phyloP scores from a whole-genome alignment of 2,113 vertebrate species.

The Pholis gunnellus region DNA sequence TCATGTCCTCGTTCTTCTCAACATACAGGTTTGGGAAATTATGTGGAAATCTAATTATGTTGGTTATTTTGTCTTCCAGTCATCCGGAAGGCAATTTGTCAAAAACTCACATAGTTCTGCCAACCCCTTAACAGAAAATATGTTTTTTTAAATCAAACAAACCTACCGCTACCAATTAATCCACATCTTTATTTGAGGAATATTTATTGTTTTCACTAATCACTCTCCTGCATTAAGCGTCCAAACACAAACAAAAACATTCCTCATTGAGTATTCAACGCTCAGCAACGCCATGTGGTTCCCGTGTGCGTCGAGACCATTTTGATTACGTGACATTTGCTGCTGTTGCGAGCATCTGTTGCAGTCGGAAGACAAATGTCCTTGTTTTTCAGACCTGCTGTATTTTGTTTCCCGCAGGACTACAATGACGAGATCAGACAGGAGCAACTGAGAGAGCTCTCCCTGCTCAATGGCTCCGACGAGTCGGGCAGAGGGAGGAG shows the following conservation, averaged over 20 bases:
- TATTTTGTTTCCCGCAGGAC: constrained; percentile 85
- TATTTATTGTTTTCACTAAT: constrained; percentile 28
- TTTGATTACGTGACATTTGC: constrained; percentile 65
- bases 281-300: constrained; percentile 40
- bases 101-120: neutral
- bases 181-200: neutral
- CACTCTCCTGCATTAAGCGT: constrained; percentile 6
- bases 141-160: neutral
- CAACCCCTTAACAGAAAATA: neutral
- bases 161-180: neutral
- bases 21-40: constrained; percentile 9
- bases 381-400: constrained; percentile 45
- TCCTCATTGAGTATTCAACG: constrained; percentile 49
- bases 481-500: constrained; percentile 91
- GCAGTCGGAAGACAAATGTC: constrained; percentile 62
- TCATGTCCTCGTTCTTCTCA: neutral
- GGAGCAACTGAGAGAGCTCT: constrained; percentile 96
- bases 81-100: neutral
- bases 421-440: constrained; percentile 99
- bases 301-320: constrained; percentile 51
- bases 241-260: constrained; percentile 9
- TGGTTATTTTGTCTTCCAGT: constrained; percentile 7
- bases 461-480: constrained; percentile 95
- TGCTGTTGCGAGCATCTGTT: constrained; percentile 64
- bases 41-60: constrained; percentile 9